Percentiles rank a stretch among this genome's conserved stretches.
phyloP scores from a whole-genome alignment of 2,888 invertebrate species.

The Zhuqinia jingwanae region DNA sequence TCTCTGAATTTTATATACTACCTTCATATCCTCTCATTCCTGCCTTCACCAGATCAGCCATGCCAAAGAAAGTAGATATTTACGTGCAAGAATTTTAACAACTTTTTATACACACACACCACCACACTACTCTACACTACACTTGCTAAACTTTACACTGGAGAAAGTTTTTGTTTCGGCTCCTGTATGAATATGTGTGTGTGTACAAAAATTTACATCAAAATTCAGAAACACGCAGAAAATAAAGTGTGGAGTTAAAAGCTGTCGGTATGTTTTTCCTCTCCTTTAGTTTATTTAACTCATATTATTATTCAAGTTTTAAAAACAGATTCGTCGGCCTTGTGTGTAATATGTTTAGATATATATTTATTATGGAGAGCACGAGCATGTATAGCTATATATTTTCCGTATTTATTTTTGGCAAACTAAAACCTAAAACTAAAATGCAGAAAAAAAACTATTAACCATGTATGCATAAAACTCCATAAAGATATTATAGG shows the following conservation, averaged over 20 bases:
- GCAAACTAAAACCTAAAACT: conserved; percentile 57
- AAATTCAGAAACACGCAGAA: conserved; percentile 20
- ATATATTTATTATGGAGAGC: background rate
- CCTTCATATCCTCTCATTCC: background rate
- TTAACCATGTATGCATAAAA: conserved; percentile 46
- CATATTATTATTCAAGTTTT: conserved; percentile 53
- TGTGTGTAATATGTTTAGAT: background rate
- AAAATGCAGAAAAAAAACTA: conserved; percentile 54
- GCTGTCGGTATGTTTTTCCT: background rate
- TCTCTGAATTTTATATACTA: background rate
- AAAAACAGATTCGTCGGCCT: conserved; percentile 22
- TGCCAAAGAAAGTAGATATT: conserved; percentile 36
- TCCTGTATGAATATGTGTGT: no score
- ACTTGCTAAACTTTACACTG: conserved; percentile 23
- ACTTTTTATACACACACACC: no score
- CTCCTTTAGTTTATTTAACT: conserved; percentile 50
- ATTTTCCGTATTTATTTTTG: conserved; percentile 50
- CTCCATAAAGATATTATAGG: conserved; percentile 66
- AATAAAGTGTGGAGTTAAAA: background rate
- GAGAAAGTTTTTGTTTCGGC: conserved; percentile 64
- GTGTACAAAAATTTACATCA: conserved; percentile 15
- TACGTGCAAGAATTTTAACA: conserved; percentile 66
- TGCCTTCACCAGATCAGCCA: background rate
- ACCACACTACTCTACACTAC: no score
- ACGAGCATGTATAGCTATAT: background rate